Evolutionary conservation across 2,113 vertebrate genomes (phyloP), one percentile per base, ranked within the genome.

Genomic region (Melanerpes formicivorus): DNA sequence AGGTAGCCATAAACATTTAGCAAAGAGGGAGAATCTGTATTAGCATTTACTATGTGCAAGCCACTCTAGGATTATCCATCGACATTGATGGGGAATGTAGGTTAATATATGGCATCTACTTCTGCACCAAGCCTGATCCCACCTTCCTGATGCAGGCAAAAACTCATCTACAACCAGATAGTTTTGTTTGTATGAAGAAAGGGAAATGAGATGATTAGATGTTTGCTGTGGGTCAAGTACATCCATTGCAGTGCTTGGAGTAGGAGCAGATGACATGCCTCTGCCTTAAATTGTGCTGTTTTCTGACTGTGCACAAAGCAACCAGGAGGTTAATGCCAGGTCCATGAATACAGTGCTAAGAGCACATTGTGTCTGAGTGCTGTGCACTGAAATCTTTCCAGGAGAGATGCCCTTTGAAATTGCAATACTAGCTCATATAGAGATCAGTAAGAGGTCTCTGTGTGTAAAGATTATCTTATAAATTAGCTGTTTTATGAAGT

Each of bases 111-210:
- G 29, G 16, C 37, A 29, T 5, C 4, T 55, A 8, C 23, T 76
- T 54, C 3, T 5, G 14, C 15, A 3, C 44, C 50, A 54, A 79
- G 56, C 5, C 30, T 74, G 46, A n/a, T 70, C 25, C 34, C 27
- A 55, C 26, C 32, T 75, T 76, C 37, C 46, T 58, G 23, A 18
- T 55, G 50, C 10, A 1, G 1, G 27, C 22, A 42, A 83, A 87
- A 67, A 2, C 27, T 18, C 2, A 0, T 50, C 18, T 22, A 1
- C 14, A 52, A 3, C 30, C 40, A 37, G 30, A 18, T 44, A 2
- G 11, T 9, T 91, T 72, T 50, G 25, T 72, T 32, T 9, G 0
- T 40, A 3, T 32, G 16, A 65, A 48, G 65, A 48, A 81, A 54
- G 10, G 40, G 17, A 7, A 34, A 40, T 25, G 25, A 60, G 9